Conservation (phyloP, 2,113 vertebrate genomes). For the Agapornis roseicollis region DNA sequence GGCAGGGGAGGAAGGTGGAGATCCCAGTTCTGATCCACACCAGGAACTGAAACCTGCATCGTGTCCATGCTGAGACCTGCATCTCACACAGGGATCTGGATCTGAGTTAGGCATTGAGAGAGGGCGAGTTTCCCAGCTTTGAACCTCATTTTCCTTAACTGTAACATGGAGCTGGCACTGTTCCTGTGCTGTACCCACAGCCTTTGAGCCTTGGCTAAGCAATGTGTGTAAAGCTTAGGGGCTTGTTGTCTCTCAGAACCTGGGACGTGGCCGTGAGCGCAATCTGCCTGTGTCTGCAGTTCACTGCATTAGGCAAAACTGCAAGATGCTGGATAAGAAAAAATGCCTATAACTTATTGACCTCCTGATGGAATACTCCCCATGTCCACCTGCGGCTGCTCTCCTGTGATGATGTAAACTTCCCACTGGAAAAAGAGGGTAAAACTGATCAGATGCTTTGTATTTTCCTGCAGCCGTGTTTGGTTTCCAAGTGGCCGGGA, state of each 20-base stretch:
- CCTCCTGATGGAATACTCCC: not conserved
- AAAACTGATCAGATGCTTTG: conserved; percentile 22
- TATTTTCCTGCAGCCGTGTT: conserved; percentile 27
- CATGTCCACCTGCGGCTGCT: not conserved
- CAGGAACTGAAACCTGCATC: not conserved
- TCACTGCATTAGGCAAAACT: not conserved
- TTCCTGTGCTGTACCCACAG: not conserved
- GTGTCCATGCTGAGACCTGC: not conserved
- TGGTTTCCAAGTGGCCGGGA: conserved; percentile 32
- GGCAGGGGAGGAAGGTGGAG: not conserved
- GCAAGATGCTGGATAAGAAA: not conserved
- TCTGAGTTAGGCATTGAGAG: not conserved
- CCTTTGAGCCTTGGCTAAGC: not conserved
- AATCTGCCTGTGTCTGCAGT: not conserved
- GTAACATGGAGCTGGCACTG: accelerated
- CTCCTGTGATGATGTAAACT: not conserved
- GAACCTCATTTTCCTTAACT: not conserved
- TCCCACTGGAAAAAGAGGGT: conserved; percentile 33
- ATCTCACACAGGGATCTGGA: not conserved
- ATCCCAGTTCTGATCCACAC: not conserved
- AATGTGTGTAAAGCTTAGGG: not conserved
- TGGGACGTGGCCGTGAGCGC: not conserved
- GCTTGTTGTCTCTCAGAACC: not conserved
- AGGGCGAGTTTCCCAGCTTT: not conserved
- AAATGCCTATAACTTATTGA: not conserved